These are phyloP conservation scores for Conistra vaccinii DNA, from an alignment of 2,888 invertebrate species.

Conservation along the genomic window DNA sequence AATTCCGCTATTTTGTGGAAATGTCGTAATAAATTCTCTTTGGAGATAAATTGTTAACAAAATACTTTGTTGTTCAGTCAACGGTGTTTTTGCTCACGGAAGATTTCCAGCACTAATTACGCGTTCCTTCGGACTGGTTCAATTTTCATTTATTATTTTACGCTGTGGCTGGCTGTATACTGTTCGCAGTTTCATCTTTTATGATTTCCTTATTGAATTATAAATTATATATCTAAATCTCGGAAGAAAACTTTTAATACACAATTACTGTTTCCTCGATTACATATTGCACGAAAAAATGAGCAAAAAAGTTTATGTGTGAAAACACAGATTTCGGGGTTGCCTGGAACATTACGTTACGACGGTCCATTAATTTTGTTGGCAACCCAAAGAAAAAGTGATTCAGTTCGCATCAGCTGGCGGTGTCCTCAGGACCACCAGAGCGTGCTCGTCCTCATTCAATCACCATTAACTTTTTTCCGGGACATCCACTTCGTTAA, in stretches of 20 bases:
- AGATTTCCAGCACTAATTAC: constrained; percentile 65
- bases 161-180: background rate
- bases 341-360: constrained; percentile 51
- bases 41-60: constrained; percentile 55
- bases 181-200: constrained; percentile 34
- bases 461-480: constrained; percentile 77
- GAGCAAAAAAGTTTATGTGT: constrained; percentile 16
- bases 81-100: constrained; percentile 59
- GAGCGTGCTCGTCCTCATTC: constrained; percentile 78
- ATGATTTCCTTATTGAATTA: constrained; percentile 53
- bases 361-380: constrained; percentile 69
- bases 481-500: constrained; percentile 73
- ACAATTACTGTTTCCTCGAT: constrained; percentile 47
- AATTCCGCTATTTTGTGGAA: constrained; percentile 64
- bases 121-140: constrained; percentile 35
- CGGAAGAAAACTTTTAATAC: constrained; percentile 21
- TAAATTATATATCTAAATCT: constrained; percentile 37
- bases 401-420: constrained; percentile 71
- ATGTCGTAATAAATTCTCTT: constrained; percentile 67
- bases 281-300: constrained; percentile 19
- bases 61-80: constrained; percentile 51
- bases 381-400: constrained; percentile 69
- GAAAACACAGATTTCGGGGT: constrained; percentile 47
- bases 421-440: constrained; percentile 70
- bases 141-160: constrained; percentile 43